Conservation (phyloP, 2,797 vertebrate species). For the Cheirogaleus major region DNA sequence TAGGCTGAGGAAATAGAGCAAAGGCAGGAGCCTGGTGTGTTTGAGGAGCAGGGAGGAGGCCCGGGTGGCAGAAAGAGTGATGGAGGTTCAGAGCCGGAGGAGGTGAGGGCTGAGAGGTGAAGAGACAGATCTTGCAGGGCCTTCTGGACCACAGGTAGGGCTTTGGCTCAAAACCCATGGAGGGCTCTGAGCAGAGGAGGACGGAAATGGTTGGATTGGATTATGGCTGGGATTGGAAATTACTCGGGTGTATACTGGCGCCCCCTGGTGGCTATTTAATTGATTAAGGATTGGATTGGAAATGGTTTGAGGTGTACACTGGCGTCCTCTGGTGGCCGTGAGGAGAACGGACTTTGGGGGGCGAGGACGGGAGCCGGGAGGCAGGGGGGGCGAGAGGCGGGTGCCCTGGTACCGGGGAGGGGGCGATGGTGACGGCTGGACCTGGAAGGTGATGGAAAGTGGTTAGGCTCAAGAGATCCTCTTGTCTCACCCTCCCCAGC, state of each 20-base stretch:
- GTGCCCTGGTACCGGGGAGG: background rate
- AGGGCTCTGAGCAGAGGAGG: background rate
- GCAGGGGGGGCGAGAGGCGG: too few species aligned
- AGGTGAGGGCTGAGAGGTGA: background rate
- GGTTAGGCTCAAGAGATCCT: background rate
- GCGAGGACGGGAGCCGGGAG: background rate
- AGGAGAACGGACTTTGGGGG: background rate
- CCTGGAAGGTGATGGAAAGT: background rate
- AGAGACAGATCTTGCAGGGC: background rate
- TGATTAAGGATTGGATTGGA: background rate
- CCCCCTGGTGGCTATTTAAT: background rate
- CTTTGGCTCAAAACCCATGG: background rate
- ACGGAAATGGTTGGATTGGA: background rate
- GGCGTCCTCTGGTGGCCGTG: background rate
- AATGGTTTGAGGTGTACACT: background rate
- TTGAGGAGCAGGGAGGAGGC: background rate
- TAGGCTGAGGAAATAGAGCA: background rate
- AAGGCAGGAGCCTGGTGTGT: background rate
- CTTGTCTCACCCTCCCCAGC: background rate
- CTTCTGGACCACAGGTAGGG: background rate
- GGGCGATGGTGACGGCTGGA: background rate
- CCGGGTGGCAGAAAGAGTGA: background rate
- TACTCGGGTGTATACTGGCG: background rate
- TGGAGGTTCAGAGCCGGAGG: too few species aligned
- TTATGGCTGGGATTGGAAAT: background rate